Evolutionary conservation across 1,140 invertebrate species (phyloP), one percentile per base, ranked within the genome.

Genomic region (Microplitis mediator): DNA sequence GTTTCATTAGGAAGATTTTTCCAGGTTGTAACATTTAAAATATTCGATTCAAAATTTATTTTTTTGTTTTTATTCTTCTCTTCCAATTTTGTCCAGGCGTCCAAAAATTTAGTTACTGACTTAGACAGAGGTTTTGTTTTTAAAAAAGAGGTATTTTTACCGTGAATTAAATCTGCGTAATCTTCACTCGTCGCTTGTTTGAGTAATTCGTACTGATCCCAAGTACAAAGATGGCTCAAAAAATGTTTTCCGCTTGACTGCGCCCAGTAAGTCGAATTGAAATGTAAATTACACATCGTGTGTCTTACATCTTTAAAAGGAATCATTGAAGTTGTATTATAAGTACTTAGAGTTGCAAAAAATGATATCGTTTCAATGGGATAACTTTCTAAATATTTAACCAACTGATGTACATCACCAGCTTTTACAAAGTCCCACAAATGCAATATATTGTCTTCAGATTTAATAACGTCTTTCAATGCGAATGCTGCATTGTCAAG

Each of bases 1-100:
- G 82, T 83, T 2, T 85, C 82, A 34, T 81, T 80, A 0, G 82
- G 79, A 0, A 85, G 64, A 31, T 77, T 75, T 32, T 56, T 65
- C 78, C 78, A 85, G 0, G 81, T 85, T 0, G 81, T 84, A 0
- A 69, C n/a, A 11, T 85, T 84, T 4, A 86, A 60, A 13, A 85
- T 69, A 16, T 74, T 81, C 1, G 84, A 83, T 9, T 32, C 67
- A 3, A 86, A n/a, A 3, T 60, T 63, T 1, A 78, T 36, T 0
- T 75, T 58, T 2, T 78, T 72, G 6, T n/a, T 39, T 11, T 60
- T 66, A 0, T 60, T 62, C 0, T 51, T 8, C n/a, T 61, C 32
- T 2, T 16, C 50, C 16, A 83, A 11, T 39, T 78, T 80, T 4
- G 73, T 52, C 2, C 74, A 16, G 0, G 73, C 71, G 3, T 82